Percentiles rank a stretch among this genome's conserved stretches.
Conservation (phyloP, 2,113 vertebrate species). For the Leptocoma aspasia region DNA sequence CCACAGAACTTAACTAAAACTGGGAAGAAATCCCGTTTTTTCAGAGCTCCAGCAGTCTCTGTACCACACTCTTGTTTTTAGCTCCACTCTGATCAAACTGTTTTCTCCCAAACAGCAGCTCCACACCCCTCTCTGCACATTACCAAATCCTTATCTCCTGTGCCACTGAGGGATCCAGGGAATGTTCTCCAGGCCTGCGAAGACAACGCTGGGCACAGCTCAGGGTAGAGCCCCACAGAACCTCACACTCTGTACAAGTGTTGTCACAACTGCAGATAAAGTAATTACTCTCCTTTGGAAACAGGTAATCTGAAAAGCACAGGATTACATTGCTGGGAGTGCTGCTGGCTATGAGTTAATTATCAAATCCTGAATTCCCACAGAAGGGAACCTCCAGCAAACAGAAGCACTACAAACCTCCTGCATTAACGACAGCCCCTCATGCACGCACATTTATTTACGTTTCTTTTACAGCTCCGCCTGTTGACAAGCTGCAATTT, state of each 20-base stretch:
- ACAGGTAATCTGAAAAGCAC: constrained; percentile 4
- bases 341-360: constrained; percentile 27
- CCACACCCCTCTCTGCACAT: neutral
- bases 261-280: constrained; percentile 8
- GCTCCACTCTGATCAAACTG: neutral
- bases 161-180: neutral
- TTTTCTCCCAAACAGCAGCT: neutral
- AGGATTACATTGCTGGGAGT: neutral
- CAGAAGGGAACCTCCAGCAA: neutral
- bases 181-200: neutral
- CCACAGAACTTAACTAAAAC: neutral
- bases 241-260: neutral
- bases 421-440: neutral
- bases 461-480: neutral
- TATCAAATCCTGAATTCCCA: neutral
- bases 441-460: neutral
- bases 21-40: neutral
- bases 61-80: neutral
- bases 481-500: neutral
- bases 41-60: neutral
- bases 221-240: neutral
- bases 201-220: neutral
- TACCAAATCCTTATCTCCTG: neutral
- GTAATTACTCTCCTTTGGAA: neutral
- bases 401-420: neutral